These are phyloP conservation scores for Sus cebifrons DNA, from an alignment of 2,797 vertebrate species.

Conservation along the genomic window DNA sequence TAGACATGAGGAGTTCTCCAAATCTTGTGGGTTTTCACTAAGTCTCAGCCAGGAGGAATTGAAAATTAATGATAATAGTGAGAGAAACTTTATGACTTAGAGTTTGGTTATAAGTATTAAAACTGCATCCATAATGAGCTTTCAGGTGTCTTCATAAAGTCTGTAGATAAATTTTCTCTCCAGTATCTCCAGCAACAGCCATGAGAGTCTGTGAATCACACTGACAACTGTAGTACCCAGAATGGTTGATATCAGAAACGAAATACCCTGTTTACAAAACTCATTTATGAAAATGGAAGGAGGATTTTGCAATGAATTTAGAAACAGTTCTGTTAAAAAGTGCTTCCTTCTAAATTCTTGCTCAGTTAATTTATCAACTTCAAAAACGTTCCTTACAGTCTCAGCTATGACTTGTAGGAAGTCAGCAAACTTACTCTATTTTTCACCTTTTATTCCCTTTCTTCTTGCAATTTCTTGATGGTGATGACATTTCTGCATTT, in stretches of 20 bases:
- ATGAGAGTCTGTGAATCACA: neutral
- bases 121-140: neutral
- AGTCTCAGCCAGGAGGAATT: neutral
- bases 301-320: neutral
- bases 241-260: neutral
- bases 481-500: neutral
- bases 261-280: neutral
- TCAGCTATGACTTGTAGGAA: neutral
- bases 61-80: neutral
- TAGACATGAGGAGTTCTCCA: neutral
- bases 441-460: neutral
- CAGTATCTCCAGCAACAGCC: neutral
- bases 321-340: neutral
- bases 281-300: neutral
- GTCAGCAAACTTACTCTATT: neutral
- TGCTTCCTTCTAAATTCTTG: neutral
- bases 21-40: neutral
- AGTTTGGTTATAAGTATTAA: constrained; percentile 8
- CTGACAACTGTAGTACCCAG: neutral
- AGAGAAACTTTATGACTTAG: neutral
- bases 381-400: neutral
- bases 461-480: neutral
- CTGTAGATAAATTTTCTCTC: neutral
- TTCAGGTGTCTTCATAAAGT: neutral
- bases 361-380: neutral